phyloP scores from a whole-genome alignment of 1,140 invertebrate species.

The Anthonomus grandis region DNA sequence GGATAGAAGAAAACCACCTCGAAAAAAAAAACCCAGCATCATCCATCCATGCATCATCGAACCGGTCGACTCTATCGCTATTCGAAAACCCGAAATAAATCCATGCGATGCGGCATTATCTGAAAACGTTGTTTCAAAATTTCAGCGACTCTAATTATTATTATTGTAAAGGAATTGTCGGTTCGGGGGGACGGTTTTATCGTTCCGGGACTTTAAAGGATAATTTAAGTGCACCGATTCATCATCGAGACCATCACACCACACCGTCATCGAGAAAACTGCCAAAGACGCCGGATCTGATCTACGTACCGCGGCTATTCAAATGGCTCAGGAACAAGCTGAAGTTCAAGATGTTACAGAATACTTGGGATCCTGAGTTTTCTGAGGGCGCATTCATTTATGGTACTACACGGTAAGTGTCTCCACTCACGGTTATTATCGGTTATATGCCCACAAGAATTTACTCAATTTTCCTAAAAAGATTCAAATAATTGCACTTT shows the following conservation, averaged over 20 bases:
- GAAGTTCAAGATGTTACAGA: conserved; percentile 42
- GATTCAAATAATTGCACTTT: background rate
- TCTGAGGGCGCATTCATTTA: conserved; percentile 47
- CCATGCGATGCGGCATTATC: too few species aligned
- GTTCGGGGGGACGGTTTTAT: too few species aligned
- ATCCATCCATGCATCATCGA: too few species aligned
- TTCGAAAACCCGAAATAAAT: too few species aligned
- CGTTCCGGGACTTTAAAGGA: too few species aligned
- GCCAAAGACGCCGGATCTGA: conserved; percentile 43
- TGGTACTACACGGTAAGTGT: conserved; percentile 27
- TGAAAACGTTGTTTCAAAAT: too few species aligned
- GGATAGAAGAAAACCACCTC: too few species aligned
- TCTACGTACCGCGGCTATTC: conserved; percentile 43
- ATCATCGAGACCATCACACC: conserved; percentile 2
- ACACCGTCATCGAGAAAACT: conserved; percentile 16
- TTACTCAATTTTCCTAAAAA: background rate
- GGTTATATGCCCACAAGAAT: background rate
- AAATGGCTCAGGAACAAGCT: conserved; percentile 45
- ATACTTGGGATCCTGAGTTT: conserved; percentile 45
- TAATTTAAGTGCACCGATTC: too few species aligned
- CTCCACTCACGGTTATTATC: background rate
- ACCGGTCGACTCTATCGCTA: too few species aligned
- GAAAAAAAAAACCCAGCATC: too few species aligned
- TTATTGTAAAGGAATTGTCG: too few species aligned
- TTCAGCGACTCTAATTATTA: too few species aligned